Base-by-base conservation (phyloP, 2,797 vertebrate species). In the Okamejei kenojei region DNA sequence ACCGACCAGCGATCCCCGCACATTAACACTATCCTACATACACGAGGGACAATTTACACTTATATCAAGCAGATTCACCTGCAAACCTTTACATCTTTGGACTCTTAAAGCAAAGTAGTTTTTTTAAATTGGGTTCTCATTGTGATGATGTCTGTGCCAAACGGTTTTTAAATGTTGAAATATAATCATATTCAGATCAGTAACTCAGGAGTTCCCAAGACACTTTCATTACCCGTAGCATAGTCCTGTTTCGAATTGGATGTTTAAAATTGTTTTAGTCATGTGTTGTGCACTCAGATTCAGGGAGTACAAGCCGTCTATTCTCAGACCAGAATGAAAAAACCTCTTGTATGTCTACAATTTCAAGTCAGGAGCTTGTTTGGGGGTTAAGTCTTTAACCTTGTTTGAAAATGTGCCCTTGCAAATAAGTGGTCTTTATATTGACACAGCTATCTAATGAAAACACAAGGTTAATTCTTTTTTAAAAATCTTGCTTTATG, bases 381-480 rank as follows among this genome's bases (percentile, higher is more conserved):
- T 92, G 68, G 90, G 54, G 71, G 71, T 92, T 74, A 92, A 54
- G 45, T 73, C 90, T 76, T 92, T 54, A 29, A 13, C 38, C 32
- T 13, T 11, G 11, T 21, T 54, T 1, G 35, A 74, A 91, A 91
- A 71, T 11, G 9, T 73, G 45, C 26, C 35, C 23, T 6, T 54
- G 21, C 38, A 76, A 58, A 76, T 92, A 92, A 92, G 11, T 76
- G 73, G 32, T 29, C 65, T 71, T 45, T 71, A 35, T 45, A 17
- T 74, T 74, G 71, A 58, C 74, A 92, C 23, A n/a, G 38, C 1
- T 15, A 76, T 76, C 38, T 17, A 92, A 1, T 74, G 71, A 92
- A 76, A 38, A 74, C 23, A 45, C 17, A 80, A 38, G 90, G 54
- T 58, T 76, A 17, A 54, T 58, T 68, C 38, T 92, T 29, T 76